Conservation (phyloP, 2,113 vertebrate genomes). For the Plecotus auritus region DNA sequence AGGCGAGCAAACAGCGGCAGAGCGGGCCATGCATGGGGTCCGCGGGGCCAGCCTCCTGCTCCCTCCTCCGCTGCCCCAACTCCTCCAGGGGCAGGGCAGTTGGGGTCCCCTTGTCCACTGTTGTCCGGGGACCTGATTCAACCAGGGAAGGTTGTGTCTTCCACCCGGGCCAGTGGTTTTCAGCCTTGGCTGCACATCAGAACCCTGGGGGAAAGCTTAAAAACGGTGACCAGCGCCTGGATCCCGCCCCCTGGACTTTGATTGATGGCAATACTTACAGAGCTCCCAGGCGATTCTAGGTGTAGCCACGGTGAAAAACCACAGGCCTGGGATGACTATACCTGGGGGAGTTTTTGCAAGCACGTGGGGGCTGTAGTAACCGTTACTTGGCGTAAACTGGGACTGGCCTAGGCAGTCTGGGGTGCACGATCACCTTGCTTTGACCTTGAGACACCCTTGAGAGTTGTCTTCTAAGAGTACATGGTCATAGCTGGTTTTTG, state of each 20-base stretch:
- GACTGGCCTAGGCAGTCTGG: not conserved
- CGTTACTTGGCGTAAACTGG: not conserved
- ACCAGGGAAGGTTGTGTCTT: not conserved
- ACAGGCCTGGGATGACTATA: not conserved
- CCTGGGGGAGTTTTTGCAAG: not conserved
- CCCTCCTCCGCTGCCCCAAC: not conserved
- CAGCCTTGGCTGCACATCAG: not conserved
- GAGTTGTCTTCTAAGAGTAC: not conserved
- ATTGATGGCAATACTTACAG: not conserved
- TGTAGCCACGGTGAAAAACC: not conserved
- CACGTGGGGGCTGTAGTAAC: not conserved
- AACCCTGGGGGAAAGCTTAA: not conserved
- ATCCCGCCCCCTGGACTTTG: not conserved
- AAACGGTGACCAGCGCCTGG: not conserved
- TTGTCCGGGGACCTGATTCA: not conserved
- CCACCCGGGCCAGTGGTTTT: not conserved
- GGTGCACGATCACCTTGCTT: not conserved
- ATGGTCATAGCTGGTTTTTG: not conserved
- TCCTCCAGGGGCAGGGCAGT: rapidly evolving
- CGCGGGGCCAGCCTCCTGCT: not conserved
- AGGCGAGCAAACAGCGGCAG: rapidly evolving
- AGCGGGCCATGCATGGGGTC: rapidly evolving
- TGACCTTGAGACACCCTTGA: not conserved
- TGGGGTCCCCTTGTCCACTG: not conserved
- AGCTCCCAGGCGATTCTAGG: not conserved